Evolutionary conservation across 2,797 vertebrate genomes (phyloP), one percentile per base, ranked within the genome.

Genomic region (Falco novaeseelandiae): DNA sequence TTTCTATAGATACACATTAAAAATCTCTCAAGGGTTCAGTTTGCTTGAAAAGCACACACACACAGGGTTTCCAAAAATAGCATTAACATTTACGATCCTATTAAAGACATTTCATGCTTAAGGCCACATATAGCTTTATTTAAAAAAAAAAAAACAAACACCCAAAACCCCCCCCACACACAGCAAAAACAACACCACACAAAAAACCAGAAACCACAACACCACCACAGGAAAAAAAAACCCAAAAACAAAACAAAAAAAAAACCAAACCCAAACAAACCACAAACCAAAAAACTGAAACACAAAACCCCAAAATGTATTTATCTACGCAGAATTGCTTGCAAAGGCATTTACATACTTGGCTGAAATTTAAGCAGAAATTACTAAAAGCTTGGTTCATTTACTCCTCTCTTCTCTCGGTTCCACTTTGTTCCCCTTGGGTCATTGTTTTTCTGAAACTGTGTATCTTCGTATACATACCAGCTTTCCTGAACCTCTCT

Each of bases 391-490:
- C 7, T 57, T 62, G 7, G 3, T 14, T 67, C 8, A 26, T 69
- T 72, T 42, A 38, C 7, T 65, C 15, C 9, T 83, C 6, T 55
- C 7, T 57, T 52, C 15, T n/a, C 38, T 34, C 44, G 2, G 3
- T 67, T 73, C 10, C 23, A 20, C 8, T 40, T 83, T 9, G 1
- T 16, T 61, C 2, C 17, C 20, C 18, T 61, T 29, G 3, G 32
- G 14, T 5, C 16, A 27, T 2, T 55, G 6, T 7, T 80, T 59
- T 71, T 49, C 38, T 76, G 67, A 46, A 63, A 13, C 10, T 12
- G 1, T 40, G 0, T 17, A 30, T 40, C 10, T 74, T 55, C 15
- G 8, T 40, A 16, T 5, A 20, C 2, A 1, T 6, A 40, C 0
- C 1, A 16, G 21, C 12, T 74, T 67, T 81, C 34, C 59, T 29